Conservation (phyloP, 1,140 invertebrate genomes). For the Drosophila jambulina region DNA sequence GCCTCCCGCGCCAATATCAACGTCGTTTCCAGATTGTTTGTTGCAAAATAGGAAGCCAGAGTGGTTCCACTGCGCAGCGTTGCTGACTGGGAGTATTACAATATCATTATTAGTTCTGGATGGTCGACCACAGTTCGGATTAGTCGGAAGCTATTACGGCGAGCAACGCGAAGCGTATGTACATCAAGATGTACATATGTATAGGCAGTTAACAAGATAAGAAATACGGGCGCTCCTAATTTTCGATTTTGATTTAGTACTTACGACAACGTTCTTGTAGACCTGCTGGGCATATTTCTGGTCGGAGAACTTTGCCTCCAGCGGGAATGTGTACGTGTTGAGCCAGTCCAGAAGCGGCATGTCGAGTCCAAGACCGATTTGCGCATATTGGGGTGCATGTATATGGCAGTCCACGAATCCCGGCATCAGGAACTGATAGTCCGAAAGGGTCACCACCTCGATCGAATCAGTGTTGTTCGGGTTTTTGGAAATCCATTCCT, state of each 20-base stretch:
- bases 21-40: conserved; percentile 91
- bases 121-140: neutral
- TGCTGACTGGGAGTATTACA: conserved; percentile 85
- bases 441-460: conserved; percentile 84
- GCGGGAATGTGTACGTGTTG: conserved; percentile 93
- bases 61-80: conserved; percentile 93
- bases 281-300: conserved; percentile 89
- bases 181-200: neutral
- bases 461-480: neutral
- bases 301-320: conserved; percentile 91
- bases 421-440: conserved; percentile 92
- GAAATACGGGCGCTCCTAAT: neutral
- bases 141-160: neutral
- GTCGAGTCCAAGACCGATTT: conserved; percentile 93
- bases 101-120: conserved; percentile 37
- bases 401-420: conserved; percentile 96
- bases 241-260: conserved; percentile 56
- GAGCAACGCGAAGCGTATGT: too few relatives aligned
- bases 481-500: conserved; percentile 27
- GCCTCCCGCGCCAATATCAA: conserved; percentile 89
- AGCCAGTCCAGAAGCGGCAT: conserved; percentile 93
- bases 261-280: conserved; percentile 93
- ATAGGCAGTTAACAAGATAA: conserved; percentile 36
- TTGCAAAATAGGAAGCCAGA: conserved; percentile 94
- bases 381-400: conserved; percentile 95